A percentile compares a stretch with the other conserved stretches of the same genome.
phyloP scores from a whole-genome alignment of 2,888 invertebrate genomes.

The Mantis religiosa region DNA sequence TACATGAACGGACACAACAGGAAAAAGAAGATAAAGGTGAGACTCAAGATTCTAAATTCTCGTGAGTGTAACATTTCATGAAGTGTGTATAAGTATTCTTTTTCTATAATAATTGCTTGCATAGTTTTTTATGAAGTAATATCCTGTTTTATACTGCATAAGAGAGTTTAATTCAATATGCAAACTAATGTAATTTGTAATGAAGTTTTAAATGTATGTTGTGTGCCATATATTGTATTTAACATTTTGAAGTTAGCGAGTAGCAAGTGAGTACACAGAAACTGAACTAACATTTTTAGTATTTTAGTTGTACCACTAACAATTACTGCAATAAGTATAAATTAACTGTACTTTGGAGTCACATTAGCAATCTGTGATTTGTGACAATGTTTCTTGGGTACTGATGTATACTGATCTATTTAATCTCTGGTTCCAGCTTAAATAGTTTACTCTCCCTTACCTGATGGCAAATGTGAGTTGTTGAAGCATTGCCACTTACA shows the following conservation, averaged over 20 bases:
- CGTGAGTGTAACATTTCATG: not conserved
- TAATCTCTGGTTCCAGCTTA: constrained; percentile 28
- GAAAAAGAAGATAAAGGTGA: constrained; percentile 59
- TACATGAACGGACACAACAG: constrained; percentile 66
- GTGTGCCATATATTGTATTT: not conserved
- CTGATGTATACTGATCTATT: not conserved
- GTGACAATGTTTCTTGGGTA: not conserved
- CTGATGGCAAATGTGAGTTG: constrained; percentile 22
- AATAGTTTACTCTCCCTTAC: constrained; percentile 18
- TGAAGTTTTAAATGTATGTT: not conserved
- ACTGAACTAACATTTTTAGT: not conserved
- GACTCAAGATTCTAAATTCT: constrained; percentile 33
- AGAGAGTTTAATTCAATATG: no score
- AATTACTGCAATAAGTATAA: not conserved
- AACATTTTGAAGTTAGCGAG: constrained; percentile 7
- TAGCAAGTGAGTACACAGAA: not conserved
- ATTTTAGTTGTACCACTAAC: not conserved
- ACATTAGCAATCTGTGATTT: not conserved
- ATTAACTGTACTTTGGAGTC: not conserved
- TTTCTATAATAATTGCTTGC: not conserved
- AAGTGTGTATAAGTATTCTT: not conserved
- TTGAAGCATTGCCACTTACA: constrained; percentile 3
- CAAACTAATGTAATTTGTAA: not conserved
- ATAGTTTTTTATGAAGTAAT: no score
- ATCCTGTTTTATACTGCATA: no score